Evolutionary conservation across 1,140 invertebrate genomes (phyloP).

Genomic region (Nephotettix cincticeps): DNA sequence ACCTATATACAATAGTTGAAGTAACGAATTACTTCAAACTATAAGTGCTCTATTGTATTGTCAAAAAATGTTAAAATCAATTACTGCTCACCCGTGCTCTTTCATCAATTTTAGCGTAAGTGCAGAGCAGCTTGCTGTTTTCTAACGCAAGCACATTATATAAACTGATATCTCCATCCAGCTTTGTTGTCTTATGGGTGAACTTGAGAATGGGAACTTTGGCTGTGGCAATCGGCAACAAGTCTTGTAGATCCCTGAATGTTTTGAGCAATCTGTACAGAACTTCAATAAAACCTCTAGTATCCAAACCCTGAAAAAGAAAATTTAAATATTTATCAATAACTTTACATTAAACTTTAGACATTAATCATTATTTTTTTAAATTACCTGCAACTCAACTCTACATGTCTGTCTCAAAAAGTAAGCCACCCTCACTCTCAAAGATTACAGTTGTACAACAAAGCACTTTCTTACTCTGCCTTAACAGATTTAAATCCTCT

Average conservation of each 20-base stretch:
- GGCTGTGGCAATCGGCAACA: slow-evolving; percentile 57
- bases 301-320: slow-evolving; percentile 30
- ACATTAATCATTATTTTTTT: too few relatives aligned
- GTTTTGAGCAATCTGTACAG: slow-evolving; percentile 47
- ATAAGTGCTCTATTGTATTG: too few relatives aligned
- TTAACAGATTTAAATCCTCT: too few relatives aligned
- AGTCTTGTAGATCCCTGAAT: slow-evolving; percentile 47
- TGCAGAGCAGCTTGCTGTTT: slow-evolving; percentile 56
- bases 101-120: slow-evolving; percentile 56
- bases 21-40: too few relatives aligned
- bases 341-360: neutral
- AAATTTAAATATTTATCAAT: neutral
- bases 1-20: too few relatives aligned
- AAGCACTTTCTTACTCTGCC: too few relatives aligned
- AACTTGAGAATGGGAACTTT: slow-evolving; percentile 69
- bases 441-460: too few relatives aligned
- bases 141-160: slow-evolving; percentile 59
- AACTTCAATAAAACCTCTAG: slow-evolving; percentile 43
- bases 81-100: slow-evolving; percentile 45
- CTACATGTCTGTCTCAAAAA: too few relatives aligned
- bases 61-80: too few relatives aligned
- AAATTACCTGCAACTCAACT: too few relatives aligned
- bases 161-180: slow-evolving; percentile 63
- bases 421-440: too few relatives aligned
- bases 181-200: slow-evolving; percentile 46